A percentile compares a stretch with the other conserved stretches of the same genome.
Evolutionary conservation across 2,113 vertebrate species (phyloP).

Genomic region (Ctenodactylus gundi): DNA sequence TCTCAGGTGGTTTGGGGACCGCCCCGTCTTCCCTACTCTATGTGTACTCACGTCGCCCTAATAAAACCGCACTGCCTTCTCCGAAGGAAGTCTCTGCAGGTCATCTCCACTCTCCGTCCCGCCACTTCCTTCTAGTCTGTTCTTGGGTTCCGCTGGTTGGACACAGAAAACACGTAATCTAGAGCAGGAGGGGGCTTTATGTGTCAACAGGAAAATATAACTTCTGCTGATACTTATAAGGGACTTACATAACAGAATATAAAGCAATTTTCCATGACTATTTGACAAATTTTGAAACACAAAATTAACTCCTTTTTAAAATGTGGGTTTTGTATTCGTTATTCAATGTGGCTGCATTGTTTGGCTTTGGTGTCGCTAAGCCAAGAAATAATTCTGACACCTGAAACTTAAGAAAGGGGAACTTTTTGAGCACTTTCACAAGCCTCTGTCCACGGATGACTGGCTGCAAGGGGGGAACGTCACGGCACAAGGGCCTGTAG

Average conservation of each 20-base stretch:
- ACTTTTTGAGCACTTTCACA: not conserved
- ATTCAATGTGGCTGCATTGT: not conserved
- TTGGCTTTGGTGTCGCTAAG: not conserved
- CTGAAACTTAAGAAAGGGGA: not conserved
- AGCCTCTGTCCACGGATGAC: not conserved
- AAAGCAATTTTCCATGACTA: not conserved
- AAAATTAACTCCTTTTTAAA: not conserved
- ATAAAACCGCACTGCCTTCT: too few relatives aligned
- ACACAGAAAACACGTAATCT: not conserved
- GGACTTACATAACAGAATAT: not conserved
- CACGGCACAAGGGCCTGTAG: too few relatives aligned
- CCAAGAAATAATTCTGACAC: not conserved
- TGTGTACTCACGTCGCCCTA: too few relatives aligned
- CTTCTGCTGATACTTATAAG: not conserved
- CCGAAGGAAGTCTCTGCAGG: too few relatives aligned
- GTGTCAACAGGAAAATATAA: not conserved
- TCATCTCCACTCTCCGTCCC: too few relatives aligned
- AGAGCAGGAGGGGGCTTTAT: not conserved
- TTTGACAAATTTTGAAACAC: not conserved
- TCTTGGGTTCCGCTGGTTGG: too few relatives aligned
- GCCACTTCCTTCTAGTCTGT: too few relatives aligned
- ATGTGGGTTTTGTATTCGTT: not conserved
- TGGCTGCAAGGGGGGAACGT: not conserved
- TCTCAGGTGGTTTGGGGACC: too few relatives aligned
- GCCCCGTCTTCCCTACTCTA: too few relatives aligned